These are phyloP conservation scores for Ptilorrhoa leucosticta DNA, from an alignment of 2,113 vertebrate species.

Conservation along the genomic window DNA sequence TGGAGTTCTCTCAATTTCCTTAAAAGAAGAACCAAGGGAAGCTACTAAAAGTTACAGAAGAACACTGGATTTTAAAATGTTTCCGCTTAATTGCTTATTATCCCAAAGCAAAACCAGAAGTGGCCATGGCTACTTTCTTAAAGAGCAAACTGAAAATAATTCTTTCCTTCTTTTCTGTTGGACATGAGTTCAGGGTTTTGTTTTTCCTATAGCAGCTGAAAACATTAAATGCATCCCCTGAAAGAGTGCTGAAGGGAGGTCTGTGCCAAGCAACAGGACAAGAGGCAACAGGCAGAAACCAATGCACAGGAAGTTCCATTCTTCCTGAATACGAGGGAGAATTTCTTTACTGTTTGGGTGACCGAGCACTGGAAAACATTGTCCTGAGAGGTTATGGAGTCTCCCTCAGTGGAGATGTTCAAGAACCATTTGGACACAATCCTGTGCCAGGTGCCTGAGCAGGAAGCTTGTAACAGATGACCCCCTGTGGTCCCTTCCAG, in stretches of 20 bases:
- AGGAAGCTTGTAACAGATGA: neutral
- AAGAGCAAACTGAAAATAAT: neutral
- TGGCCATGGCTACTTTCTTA: neutral
- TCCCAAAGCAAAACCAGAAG: constrained; percentile 24
- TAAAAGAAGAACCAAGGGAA: constrained; percentile 23
- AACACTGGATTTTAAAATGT: constrained; percentile 14
- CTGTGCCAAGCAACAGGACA: neutral
- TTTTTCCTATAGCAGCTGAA: neutral
- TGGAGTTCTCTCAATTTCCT: neutral
- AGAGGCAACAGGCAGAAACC: neutral
- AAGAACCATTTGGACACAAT: neutral
- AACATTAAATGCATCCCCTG: neutral
- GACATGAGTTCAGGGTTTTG: neutral
- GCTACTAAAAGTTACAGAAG: neutral
- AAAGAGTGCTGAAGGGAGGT: neutral
- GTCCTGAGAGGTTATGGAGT: neutral
- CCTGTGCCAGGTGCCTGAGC: neutral
- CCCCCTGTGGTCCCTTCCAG: neutral
- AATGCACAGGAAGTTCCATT: neutral
- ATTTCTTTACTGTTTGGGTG: neutral
- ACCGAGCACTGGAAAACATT: accelerated
- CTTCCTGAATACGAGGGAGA: neutral
- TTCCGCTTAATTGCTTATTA: constrained; percentile 35
- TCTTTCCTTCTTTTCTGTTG: constrained; percentile 3
- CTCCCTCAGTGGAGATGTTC: neutral